Base-by-base conservation (phyloP, 2,888 invertebrate genomes). In the Dioctria rufipes region DNA sequence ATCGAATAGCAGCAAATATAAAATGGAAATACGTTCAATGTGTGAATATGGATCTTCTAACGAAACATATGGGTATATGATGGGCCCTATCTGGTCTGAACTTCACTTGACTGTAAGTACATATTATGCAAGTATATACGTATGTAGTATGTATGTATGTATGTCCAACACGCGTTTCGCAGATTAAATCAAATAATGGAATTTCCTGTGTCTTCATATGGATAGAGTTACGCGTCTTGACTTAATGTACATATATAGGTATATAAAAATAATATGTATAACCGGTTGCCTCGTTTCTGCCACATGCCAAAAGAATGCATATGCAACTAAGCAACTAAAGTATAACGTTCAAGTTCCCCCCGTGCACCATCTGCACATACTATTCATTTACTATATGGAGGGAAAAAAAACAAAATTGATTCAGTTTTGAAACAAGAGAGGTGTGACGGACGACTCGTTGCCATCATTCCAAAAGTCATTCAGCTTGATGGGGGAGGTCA, bases 171-270 rank as follows among this genome's bases (percentile, higher is more conserved):
- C 71, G 71, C 54, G 71, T 71, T 54, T 71, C 71, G 54, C 51
- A 71, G 71, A 71, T 71, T 71, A 71, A 71, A 71, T 71, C 71
- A 71, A 71, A 71, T 71, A 71, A 71, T 71, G 71, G 71, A 71
- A 71, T 71, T 71, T 71, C 71, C 71, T 71, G 71, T 51, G 43
- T 49, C 8, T 54, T 11, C 71, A 51, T 51, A 37, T 51, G 71
- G 71, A 25, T 71, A 39, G 9, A 51, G 40, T 71, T 71, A 71
- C 51, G 25, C 40, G 71, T 25, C 25, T 25, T 25, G 25, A 25
- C 25, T 25, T 25, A 25, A 25, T 25, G 25, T 25, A 25, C n/a
- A n/a, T n/a, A n/a, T n/a, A n/a, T n/a, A n/a, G n/a, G n/a, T 25
- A 25, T 25, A 25, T 1, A 25, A 25, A 25, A 25, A 25, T 25